Conservation (phyloP, 1,140 invertebrate species). For the Ips typographus region DNA sequence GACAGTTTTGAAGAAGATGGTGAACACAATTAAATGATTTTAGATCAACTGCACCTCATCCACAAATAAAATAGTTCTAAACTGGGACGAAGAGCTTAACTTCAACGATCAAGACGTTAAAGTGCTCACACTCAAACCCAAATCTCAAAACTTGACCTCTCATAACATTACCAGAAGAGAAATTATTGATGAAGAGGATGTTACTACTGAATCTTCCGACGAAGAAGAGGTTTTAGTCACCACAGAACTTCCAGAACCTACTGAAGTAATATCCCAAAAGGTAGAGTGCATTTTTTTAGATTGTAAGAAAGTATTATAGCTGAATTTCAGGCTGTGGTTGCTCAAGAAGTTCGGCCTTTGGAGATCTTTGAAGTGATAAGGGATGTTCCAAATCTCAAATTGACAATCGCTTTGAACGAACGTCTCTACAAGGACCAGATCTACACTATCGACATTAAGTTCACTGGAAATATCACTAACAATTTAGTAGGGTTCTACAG, state of each 20-base stretch:
- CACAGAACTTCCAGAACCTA: conserved; percentile 5
- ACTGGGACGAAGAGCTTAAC: conserved; percentile 41
- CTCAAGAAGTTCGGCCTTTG: conserved; percentile 24
- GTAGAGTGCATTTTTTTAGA: not conserved
- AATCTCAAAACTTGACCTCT: conserved; percentile 5
- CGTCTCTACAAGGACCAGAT: conserved; percentile 32
- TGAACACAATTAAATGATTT: not conserved
- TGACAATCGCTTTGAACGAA: conserved; percentile 37
- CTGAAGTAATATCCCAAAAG: conserved; percentile 9
- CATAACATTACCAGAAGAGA: conserved; percentile 35
- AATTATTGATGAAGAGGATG: conserved; percentile 1
- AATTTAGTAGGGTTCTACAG: conserved; percentile 46
- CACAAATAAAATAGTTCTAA: conserved; percentile 45
- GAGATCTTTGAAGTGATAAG: conserved; percentile 26
- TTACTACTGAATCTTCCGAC: conserved; percentile 4
- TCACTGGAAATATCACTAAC: conserved; percentile 44
- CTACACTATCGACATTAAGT: conserved; percentile 44
- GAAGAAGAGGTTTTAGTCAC: conserved; percentile 20
- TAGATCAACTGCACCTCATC: conserved; percentile 36
- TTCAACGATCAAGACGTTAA: conserved; percentile 38
- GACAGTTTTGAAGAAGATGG: not conserved
- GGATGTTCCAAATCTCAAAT: conserved; percentile 39
- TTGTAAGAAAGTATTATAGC: not conserved
- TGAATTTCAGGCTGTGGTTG: conserved; percentile 14
- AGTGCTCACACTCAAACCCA: conserved; percentile 30